Base-by-base conservation (phyloP, 2,888 invertebrate species). In the Drosophila borealis region DNA sequence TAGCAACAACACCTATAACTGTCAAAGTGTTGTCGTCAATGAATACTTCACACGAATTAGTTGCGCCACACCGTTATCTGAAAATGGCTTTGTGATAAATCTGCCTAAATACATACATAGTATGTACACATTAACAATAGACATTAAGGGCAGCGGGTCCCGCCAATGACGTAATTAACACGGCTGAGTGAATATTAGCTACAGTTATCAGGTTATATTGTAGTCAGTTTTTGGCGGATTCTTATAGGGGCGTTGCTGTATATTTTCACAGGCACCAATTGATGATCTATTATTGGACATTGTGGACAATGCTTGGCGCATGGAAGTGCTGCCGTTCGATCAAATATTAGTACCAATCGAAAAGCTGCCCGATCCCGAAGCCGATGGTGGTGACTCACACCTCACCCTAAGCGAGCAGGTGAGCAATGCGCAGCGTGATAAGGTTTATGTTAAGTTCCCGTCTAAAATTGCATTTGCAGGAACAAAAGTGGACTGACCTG, bases 361-460 rank as follows among this genome's bases (percentile, higher is more conserved):
- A 89, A 98, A 98, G 93, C 93, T 98, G 53, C 97, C 98, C 1
- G 98, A 98, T 93, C 97, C 97, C 0, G 97, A 97, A 91, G 97
- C 97, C 2, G 98, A 98, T 92, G 96, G 96, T 81, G 97, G 97
- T 21, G 98, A 98, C 93, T 96, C 97, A 4, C 96, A 96, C 89
- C 95, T 98, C 90, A 98, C 98, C 0, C 93, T 98, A 8, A 96
- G 96, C 90, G 98, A 98, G 92, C 97, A 96, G 90, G 96, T 97
- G 89, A 95, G 95, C 29, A 34, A 36, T 96, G 87, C 94, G 95
- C 41, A 13, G 6, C 2, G 33, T 9, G 50, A 42, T 63, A 62
- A 42, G 21, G 3, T 21, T 37, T 21, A 89, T 94, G 94, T 36
- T 8, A 6, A 37, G 37, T 46, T 60, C n/a, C 36, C 29, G 8